Evolutionary conservation across 2,797 vertebrate genomes (phyloP), one percentile per base, ranked within the genome.

Genomic region (Molothrus ater): DNA sequence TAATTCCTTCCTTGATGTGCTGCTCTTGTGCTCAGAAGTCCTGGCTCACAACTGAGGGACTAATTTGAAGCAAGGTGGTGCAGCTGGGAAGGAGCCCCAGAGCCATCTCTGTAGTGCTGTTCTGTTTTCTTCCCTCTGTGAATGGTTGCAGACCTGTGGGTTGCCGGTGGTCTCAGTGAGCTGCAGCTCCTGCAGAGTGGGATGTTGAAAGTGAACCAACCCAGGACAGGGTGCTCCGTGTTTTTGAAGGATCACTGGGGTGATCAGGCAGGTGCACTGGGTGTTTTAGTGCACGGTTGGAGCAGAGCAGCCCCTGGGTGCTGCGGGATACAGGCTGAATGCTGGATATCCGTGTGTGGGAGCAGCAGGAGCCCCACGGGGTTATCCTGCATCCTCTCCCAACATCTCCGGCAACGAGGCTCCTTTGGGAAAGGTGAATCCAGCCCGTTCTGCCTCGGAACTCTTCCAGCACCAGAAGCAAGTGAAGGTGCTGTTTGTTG

Each of bases 321-420:
- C 59, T 81, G 81, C 70, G 65, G 73, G 66, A 32, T 5, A 16
- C 4, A 19, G 32, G 2, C 36, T 63, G 32, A 70, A n/a, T 69
- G 38, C 24, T 0, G 1, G 51, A 10, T 85, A 53, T 40, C 32
- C 26, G 4, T 17, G 31, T 60, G 86, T 26, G 64, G 53, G 57
- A 92, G 82, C 83, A 92, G 63, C 61, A 31, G 0, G 0, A 86
- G 14, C 48, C 40, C 38, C 6, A 0, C 0, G 4, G 20, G 36
- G 4, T 60, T 76, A 42, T 20, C 34, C 10, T 45, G 57, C 48
- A 34, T 48, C 1, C 56, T 38, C 70, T 79, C 83, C 86, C 83
- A 43, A 2, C 25, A 29, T 43, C 68, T 88, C 45, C 20, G 31
- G 57, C n/a, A 34, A 28, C 1, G 20, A 54, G 60, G 42, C 26